Evolutionary conservation across 2,888 invertebrate genomes (phyloP), one percentile per base, ranked within the genome.

Genomic region (Nebria salina): DNA sequence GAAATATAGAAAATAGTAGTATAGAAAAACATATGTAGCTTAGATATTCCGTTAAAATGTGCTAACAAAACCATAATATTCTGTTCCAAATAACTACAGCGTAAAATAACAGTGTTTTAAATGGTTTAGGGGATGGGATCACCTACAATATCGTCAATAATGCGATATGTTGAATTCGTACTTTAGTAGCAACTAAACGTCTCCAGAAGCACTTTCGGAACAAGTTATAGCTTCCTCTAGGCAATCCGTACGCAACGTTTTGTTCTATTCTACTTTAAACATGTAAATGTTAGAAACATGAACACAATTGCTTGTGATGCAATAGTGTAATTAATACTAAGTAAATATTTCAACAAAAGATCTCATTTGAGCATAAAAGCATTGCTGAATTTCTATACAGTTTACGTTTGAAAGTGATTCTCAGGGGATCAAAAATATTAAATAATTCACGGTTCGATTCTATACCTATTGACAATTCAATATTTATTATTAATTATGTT

Each of bases 321-420:
- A 54, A 54, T 54, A 54, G 54, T 54, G 54, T 54, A 54, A 54
- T 54, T 54, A 54, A 54, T 13, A 13, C 54, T 54, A 54, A 54
- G 54, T 54, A 54, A 54, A 54, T 54, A 54, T 54, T 54, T 54
- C 54, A 54, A 54, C 54, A 54, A 54, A 54, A 54, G 54, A 54
- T 13, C 54, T 54, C 13, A 54, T 54, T 54, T 13, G 54, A 3
- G 8, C 54, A 13, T 54, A 2, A 54, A 54, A 54, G 54, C 54
- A 54, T 11, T 54, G 54, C 54, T 11, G 54, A 54, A 54, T 54
- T 54, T 54, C 7, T 8, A 54, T 54, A 6, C 7, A 6, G 54
- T 11, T 0, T 54, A 54, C 13, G 54, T 54, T 54, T 13, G 54
- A 54, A 54, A 13, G 54, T 54, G 54, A 0, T 13, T 13, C 54